Evolutionary conservation across 2,113 vertebrate species (phyloP).

Genomic region (Cyanoramphus novaezelandiae): DNA sequence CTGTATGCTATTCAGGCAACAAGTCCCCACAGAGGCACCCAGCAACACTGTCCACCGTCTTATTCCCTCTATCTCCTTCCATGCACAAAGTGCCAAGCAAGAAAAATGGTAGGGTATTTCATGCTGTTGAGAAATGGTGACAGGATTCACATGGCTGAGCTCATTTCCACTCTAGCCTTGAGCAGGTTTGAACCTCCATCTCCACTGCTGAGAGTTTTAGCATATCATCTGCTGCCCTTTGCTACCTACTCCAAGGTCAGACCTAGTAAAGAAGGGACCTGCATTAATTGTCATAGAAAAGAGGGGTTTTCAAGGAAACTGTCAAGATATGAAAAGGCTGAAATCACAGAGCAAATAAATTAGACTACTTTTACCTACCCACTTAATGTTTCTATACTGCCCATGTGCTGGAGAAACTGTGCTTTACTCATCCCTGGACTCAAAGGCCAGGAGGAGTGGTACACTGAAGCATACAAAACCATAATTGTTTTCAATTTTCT

Average conservation of each 20-base stretch:
- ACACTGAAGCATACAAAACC: background rate
- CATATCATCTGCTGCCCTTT: background rate
- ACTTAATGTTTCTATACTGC: background rate
- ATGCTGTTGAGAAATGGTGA: background rate
- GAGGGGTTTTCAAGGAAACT: background rate
- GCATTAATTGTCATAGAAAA: background rate
- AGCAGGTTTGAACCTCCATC: background rate
- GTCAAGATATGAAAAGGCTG: background rate
- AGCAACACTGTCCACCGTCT: background rate
- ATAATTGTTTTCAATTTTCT: slow-evolving; percentile 8
- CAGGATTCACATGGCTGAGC: background rate
- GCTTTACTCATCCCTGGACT: background rate
- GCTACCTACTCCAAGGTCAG: background rate
- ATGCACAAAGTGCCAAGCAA: background rate
- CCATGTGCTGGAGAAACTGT: background rate
- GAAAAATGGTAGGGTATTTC: background rate
- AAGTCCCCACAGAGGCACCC: background rate
- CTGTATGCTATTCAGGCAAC: background rate
- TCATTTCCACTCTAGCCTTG: slow-evolving; percentile 8
- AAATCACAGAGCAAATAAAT: background rate
- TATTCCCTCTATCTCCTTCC: background rate
- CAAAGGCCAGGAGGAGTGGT: background rate
- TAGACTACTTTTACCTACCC: background rate
- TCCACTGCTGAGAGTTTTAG: background rate
- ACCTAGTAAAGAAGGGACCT: background rate